phyloP scores from a whole-genome alignment of 35 echinoderm and acorn worm genomes.

The Lytechinus pictus region DNA sequence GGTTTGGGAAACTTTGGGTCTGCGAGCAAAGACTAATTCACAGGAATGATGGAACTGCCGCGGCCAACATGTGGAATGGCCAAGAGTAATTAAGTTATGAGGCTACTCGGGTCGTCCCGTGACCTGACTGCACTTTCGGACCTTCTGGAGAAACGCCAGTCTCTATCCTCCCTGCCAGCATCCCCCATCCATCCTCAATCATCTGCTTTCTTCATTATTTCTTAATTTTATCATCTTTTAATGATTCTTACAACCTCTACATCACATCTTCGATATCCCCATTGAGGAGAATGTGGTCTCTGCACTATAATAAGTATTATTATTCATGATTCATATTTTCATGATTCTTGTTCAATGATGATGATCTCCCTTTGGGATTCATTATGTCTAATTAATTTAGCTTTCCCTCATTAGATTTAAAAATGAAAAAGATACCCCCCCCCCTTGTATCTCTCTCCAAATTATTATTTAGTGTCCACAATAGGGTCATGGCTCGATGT shows the following conservation, averaged over 20 bases:
- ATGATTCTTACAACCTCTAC: background rate
- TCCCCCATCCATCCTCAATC: background rate
- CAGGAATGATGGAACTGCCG: background rate
- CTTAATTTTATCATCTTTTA: background rate
- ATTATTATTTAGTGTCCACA: too few species aligned
- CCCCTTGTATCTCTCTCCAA: background rate
- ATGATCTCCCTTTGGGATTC: too few species aligned
- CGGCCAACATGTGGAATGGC: slow-evolving; percentile 13
- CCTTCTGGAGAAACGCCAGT: background rate
- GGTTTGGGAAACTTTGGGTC: background rate
- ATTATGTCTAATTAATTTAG: too few species aligned
- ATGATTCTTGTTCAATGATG: too few species aligned
- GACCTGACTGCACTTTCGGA: slow-evolving; percentile 32
- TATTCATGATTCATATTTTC: too few species aligned
- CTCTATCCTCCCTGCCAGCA: background rate
- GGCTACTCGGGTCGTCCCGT: background rate
- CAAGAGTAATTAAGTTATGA: slow-evolving; percentile 30
- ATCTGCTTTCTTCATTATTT: background rate
- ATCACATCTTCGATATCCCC: background rate
- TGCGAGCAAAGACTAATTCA: background rate
- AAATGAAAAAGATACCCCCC: background rate
- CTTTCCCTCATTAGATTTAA: too few species aligned
- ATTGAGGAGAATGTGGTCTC: too few species aligned
- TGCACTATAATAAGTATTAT: too few species aligned
- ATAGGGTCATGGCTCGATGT: too few species aligned